Percentiles rank a stretch among this genome's conserved stretches.
Conservation (phyloP, 2,113 vertebrate species). For the Rostratula benghalensis region DNA sequence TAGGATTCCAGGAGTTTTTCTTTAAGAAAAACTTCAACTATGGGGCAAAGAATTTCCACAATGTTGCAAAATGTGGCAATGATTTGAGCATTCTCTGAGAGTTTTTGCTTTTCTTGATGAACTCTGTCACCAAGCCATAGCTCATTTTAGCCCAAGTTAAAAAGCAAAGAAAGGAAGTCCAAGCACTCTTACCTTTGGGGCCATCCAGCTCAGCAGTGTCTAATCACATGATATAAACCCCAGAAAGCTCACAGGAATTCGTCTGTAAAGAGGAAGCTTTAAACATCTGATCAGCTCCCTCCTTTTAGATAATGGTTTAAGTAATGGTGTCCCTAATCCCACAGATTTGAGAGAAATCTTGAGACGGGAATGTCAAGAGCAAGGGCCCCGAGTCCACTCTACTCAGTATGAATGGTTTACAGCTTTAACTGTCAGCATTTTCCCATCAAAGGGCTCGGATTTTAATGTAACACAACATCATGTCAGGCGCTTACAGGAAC, state of each 20-base stretch:
- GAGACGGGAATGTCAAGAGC: background rate
- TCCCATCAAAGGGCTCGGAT: background rate
- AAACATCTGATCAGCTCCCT: background rate
- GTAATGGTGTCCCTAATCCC: background rate
- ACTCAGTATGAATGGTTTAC: background rate
- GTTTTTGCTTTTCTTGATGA: background rate
- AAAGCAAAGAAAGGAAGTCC: background rate
- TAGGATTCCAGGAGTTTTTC: background rate
- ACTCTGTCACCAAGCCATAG: background rate
- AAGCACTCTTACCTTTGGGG: background rate
- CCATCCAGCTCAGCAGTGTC: background rate
- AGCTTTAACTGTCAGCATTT: background rate
- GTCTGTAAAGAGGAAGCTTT: background rate
- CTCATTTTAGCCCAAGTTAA: background rate
- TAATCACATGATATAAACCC: background rate
- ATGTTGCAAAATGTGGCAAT: background rate
- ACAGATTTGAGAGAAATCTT: background rate
- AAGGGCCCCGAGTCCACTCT: background rate
- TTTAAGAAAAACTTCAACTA: background rate
- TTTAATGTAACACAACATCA: background rate
- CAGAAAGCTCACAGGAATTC: background rate
- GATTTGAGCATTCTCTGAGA: background rate
- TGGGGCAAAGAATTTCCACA: background rate
- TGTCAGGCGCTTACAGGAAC: background rate
- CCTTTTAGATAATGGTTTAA: background rate